phyloP scores from a whole-genome alignment of 1,140 invertebrate genomes.

The Drosophila obscura region DNA sequence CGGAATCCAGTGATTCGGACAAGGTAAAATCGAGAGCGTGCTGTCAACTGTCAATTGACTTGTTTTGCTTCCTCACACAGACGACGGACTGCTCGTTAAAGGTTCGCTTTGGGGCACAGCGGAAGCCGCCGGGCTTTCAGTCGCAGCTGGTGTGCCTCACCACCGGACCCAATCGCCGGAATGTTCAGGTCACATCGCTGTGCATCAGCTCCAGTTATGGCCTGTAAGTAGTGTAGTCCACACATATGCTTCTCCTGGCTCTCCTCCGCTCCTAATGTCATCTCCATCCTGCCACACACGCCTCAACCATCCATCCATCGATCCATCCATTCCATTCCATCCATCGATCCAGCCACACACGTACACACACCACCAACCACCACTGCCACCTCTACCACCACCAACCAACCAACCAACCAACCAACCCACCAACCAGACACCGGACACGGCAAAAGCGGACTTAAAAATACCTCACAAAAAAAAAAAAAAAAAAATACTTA shows the following conservation, averaged over 20 bases:
- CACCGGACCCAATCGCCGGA: conserved; percentile 90
- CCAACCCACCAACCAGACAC: conserved; percentile 37
- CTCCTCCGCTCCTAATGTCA: too few species aligned
- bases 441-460: conserved; percentile 51
- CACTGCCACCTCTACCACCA: conserved; percentile 22
- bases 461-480: conserved; percentile 29
- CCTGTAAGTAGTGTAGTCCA: conserved; percentile 89
- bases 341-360: conserved; percentile 50
- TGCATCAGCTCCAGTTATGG: conserved; percentile 98
- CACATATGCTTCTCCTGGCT: not conserved
- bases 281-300: too few species aligned
- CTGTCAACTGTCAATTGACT: not conserved
- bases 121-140: conserved; percentile 96
- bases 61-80: not conserved
- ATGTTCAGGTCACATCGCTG: conserved; percentile 93
- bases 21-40: conserved; percentile 80
- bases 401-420: conserved; percentile 22
- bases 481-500: conserved; percentile 40
- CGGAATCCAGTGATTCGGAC: conserved; percentile 86
- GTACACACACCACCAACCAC: conserved; percentile 48
- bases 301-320: conserved; percentile 3
- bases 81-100: conserved; percentile 86
- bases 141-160: conserved; percentile 97
- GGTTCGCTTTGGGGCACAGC: conserved; percentile 90
- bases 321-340: conserved; percentile 6